Conservation (phyloP, 2,113 vertebrate genomes). For the Atlantisia rogersi region DNA sequence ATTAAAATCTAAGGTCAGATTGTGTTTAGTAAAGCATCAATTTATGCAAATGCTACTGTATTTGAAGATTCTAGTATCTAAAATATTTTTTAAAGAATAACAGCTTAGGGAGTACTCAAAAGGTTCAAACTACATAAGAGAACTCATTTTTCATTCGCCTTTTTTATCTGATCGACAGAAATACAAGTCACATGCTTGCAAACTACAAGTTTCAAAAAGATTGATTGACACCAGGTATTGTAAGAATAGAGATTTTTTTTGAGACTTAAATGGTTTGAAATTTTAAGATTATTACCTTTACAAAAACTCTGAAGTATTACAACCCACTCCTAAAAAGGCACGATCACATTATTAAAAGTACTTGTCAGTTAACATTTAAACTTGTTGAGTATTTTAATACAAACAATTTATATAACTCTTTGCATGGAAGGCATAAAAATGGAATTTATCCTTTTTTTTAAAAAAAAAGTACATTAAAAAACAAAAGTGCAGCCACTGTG, state of each 20-base stretch:
- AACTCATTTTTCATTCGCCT: background rate
- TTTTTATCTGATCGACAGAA: background rate
- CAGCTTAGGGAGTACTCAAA: background rate
- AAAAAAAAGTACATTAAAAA: background rate
- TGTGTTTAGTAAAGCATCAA: background rate
- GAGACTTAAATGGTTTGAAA: background rate
- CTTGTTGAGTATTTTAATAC: background rate
- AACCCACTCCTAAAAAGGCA: background rate
- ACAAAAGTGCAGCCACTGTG: background rate
- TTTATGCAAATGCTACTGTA: background rate
- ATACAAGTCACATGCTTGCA: background rate
- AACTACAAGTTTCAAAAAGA: background rate
- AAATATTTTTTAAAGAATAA: background rate
- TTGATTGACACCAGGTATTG: background rate
- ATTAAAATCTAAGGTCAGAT: background rate
- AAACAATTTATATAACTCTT: background rate
- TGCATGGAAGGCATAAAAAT: background rate
- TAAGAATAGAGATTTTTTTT: too few relatives aligned
- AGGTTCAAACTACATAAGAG: background rate
- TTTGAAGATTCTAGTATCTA: background rate
- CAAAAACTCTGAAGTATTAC: background rate
- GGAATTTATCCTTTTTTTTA: background rate
- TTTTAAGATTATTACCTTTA: background rate
- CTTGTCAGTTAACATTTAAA: background rate
- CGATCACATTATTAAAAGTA: background rate